Evolutionary conservation across 37 sponge, comb jelly and placozoan species (phyloP), one percentile per base, ranked within the genome.

Genomic region (Halichondria panicea): DNA sequence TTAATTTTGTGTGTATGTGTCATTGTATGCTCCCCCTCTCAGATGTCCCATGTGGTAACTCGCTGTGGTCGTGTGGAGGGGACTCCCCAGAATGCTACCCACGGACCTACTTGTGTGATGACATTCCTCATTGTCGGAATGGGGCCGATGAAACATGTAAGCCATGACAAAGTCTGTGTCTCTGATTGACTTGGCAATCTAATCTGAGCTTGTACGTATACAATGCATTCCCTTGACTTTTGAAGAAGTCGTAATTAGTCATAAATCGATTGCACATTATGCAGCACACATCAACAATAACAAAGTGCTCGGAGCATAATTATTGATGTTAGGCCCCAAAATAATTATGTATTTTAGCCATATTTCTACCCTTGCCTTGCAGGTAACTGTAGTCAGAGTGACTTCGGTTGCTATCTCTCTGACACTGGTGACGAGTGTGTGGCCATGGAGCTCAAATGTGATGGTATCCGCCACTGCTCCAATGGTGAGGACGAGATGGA

Each of bases 381-480:
- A n/a, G n/a, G n/a, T n/a, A n/a, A n/a, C n/a, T n/a, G n/a, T n/a
- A 25, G 61, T 31, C 2, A 55, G 3, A 55, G 25, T 9, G 56
- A 27, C 63, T 33, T 15, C 63, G 63, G n/a, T n/a, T n/a, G n/a
- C n/a, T n/a, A n/a, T n/a, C n/a, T n/a, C n/a, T 66, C 43, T 39
- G 41, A 35, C 43, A 43, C 18, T 25, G 36, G 67, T 13, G n/a
- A 22, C 13, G 43, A 37, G 2, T 66, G 67, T 25, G 38, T 25
- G 2, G 43, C 67, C 15, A 66, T 11, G 2, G 4, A 41, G 4
- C 42, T 42, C 43, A n/a, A 21, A 15, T 66, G 67, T 40, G 78
- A 78, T 37, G 78, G 78, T 22, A 55, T 66, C 24, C n/a, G 27
- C 37, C 57, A 78, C 78, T 78, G 78, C 53, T 5, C 15, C 28